Percentiles rank a stretch among this genome's conserved stretches.
phyloP scores from a whole-genome alignment of 2,113 vertebrate species.

The Mixornis gularis region DNA sequence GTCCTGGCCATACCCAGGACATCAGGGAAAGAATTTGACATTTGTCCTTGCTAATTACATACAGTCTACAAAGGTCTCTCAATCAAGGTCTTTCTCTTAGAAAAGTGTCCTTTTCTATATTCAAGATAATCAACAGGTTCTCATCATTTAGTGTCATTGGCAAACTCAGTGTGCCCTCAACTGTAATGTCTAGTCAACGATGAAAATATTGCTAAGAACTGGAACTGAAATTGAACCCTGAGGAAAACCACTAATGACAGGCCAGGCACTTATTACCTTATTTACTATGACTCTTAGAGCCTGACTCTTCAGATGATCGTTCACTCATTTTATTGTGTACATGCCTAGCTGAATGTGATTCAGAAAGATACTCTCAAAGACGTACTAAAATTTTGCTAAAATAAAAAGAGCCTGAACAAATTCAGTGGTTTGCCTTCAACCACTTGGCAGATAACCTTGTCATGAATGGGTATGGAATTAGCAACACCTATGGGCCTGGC shows the following conservation, averaged over 20 bases:
- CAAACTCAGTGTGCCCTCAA: background rate
- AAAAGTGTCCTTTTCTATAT: background rate
- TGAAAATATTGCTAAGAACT: background rate
- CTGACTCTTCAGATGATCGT: background rate
- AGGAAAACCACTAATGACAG: background rate
- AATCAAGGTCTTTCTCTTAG: background rate
- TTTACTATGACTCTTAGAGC: background rate
- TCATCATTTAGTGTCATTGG: background rate
- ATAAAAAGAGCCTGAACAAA: background rate
- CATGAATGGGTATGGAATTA: background rate
- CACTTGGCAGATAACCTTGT: background rate
- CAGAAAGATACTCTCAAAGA: background rate
- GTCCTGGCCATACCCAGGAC: background rate
- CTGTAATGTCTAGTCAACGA: background rate
- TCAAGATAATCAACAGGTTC: background rate
- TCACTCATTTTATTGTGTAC: background rate
- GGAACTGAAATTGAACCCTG: background rate
- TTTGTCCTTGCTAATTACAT: background rate
- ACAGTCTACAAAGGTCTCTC: background rate
- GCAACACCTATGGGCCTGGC: background rate
- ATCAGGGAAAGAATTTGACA: background rate
- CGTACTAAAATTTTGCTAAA: background rate
- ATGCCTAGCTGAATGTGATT: background rate
- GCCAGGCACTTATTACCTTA: background rate
- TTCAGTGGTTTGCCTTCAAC: background rate